These are phyloP conservation scores for Drosophila nigricruria DNA, from an alignment of 2,888 invertebrate species.

Conservation along the genomic window DNA sequence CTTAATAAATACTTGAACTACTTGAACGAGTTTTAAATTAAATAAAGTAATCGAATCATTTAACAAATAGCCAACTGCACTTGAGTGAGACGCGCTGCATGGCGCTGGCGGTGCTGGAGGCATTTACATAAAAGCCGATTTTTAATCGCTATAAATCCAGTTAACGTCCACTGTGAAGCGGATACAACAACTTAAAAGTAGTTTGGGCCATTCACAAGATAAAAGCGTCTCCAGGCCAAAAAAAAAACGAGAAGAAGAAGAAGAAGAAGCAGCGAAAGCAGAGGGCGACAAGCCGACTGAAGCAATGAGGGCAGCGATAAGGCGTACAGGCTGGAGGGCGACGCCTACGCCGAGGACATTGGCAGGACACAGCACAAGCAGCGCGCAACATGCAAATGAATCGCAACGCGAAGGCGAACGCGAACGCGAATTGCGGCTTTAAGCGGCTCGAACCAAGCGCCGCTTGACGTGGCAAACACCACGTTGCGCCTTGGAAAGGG, in stretches of 20 bases:
- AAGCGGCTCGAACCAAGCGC: slow-evolving; percentile 38
- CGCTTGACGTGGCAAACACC: slow-evolving; percentile 16
- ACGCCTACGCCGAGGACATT: slow-evolving; percentile 48
- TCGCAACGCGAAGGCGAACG: slow-evolving; percentile 27
- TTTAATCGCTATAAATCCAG: slow-evolving; percentile 57
- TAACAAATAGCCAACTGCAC: neutral
- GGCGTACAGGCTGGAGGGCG: slow-evolving; percentile 40
- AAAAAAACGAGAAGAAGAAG: neutral
- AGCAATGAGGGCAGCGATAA: slow-evolving; percentile 66
- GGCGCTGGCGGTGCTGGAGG: too few species aligned
- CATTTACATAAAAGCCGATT: slow-evolving; percentile 25
- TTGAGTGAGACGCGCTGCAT: neutral
- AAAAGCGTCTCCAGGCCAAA: slow-evolving; percentile 37
- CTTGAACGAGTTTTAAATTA: neutral
- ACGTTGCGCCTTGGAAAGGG: neutral
- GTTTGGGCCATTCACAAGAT: slow-evolving; percentile 55
- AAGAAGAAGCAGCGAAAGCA: neutral
- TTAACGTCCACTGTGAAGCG: slow-evolving; percentile 46
- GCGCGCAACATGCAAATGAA: slow-evolving; percentile 67
- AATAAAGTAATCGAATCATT: neutral
- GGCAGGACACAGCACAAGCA: neutral
- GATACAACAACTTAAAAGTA: slow-evolving; percentile 58
- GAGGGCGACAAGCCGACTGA: slow-evolving; percentile 51
- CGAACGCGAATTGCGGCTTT: slow-evolving; percentile 46
- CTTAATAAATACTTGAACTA: neutral